phyloP scores from a whole-genome alignment of 2,113 vertebrate species.

The Poeciliopsis turrubarensis region DNA sequence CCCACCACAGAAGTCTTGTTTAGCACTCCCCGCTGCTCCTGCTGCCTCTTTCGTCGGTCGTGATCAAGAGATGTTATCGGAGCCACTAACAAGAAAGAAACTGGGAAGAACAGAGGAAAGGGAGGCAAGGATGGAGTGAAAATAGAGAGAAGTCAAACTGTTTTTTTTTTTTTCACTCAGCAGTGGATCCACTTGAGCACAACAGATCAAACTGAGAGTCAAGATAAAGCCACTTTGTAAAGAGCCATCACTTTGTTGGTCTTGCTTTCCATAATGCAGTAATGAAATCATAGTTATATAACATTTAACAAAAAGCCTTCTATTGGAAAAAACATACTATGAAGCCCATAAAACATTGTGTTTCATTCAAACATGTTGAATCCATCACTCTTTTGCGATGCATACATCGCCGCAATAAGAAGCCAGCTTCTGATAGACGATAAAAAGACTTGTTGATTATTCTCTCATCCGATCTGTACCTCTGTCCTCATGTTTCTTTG shows the following conservation, averaged over 20 bases:
- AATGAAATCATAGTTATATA: neutral
- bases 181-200: slow-evolving; percentile 6
- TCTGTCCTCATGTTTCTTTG: neutral
- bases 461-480: neutral
- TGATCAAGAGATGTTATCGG: slow-evolving; percentile 44
- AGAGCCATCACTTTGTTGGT: slow-evolving; percentile 18
- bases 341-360: no score
- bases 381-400: no score
- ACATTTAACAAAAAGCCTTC: neutral
- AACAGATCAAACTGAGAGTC: slow-evolving; percentile 15
- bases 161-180: slow-evolving; percentile 7
- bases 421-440: no score
- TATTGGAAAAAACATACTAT: neutral
- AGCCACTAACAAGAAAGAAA: slow-evolving; percentile 35
- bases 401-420: no score
- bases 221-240: slow-evolving; percentile 24
- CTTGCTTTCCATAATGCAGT: slow-evolving; percentile 2
- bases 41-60: slow-evolving; percentile 11
- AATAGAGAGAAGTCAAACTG: slow-evolving; percentile 16
- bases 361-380: no score
- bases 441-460: no score
- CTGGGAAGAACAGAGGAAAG: neutral
- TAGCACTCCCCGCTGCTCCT: slow-evolving; percentile 24
- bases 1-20: slow-evolving; percentile 29
- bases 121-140: slow-evolving; percentile 3